phyloP scores from a whole-genome alignment of 1,140 invertebrate species.

The Drosophila punjabiensis region DNA sequence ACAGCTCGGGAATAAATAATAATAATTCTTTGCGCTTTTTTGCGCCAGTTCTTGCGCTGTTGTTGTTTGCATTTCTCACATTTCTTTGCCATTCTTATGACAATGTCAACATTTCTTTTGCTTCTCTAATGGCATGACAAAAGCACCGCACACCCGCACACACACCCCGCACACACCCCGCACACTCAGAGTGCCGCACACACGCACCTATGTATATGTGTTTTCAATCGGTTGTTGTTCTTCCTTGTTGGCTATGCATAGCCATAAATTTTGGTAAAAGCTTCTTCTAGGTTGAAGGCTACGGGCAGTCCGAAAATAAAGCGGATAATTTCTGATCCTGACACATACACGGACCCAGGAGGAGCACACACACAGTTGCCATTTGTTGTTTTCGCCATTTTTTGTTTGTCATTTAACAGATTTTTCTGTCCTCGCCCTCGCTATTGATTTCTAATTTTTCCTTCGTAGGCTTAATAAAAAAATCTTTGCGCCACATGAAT shows the following conservation, averaged over 20 bases:
- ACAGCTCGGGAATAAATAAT: constrained; percentile 66
- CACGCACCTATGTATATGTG: constrained; percentile 52
- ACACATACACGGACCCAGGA: constrained; percentile 24
- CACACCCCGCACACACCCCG: constrained; percentile 4
- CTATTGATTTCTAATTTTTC: constrained; percentile 78
- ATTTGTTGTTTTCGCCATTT: constrained; percentile 32
- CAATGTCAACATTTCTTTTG: constrained; percentile 71
- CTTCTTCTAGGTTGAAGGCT: constrained; percentile 34
- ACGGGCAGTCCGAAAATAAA: constrained; percentile 51
- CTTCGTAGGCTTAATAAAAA: constrained; percentile 52
- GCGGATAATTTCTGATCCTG: constrained; percentile 66
- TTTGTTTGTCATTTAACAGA: constrained; percentile 69
- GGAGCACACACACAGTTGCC: constrained; percentile 26
- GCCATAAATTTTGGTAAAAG: constrained; percentile 59
- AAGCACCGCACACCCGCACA: constrained; percentile 18
- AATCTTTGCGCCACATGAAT: constrained; percentile 20
- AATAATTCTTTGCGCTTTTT: constrained; percentile 60
- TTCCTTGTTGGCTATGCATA: constrained; percentile 32
- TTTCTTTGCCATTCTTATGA: constrained; percentile 62
- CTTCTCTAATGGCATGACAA: constrained; percentile 56
- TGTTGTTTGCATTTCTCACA: constrained; percentile 57
- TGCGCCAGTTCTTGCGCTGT: constrained; percentile 25
- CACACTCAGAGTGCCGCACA: constrained; percentile 21
- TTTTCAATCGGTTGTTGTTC: constrained; percentile 71
- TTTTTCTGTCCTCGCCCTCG: constrained; percentile 46